Evolutionary conservation across 2,113 vertebrate species (phyloP), one percentile per base, ranked within the genome.

Genomic region (Chamaetylas fuelleborni): DNA sequence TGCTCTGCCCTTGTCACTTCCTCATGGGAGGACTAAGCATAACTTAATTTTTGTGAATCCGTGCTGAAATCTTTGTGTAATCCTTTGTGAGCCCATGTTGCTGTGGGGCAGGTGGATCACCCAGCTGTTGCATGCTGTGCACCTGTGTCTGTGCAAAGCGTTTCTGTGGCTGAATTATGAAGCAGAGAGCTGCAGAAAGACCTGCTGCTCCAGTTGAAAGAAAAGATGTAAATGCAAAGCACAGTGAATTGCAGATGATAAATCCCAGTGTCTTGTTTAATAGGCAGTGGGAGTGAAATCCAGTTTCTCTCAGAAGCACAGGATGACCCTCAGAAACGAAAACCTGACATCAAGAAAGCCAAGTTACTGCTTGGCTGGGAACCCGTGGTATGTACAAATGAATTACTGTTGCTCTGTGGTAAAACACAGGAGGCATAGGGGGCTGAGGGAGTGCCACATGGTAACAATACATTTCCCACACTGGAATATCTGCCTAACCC

Each of bases 291-390:
- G 45, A 99, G 99, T 97, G 98, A 99, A 97, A 99, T 99, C 97
- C 98, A 99, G 97, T 99, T 99, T 98, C 99, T 99, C 53, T 99
- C 99, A 7, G 99, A 99, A 98, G 99, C 99, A 33, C 99, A 99
- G 89, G 99, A 99, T 82, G 99, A 99, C 95, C 99, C 99, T 31
- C 99, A 99, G 97, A 99, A 99, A 96, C 98, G 99, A 95, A 98
- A 99, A 94, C 99, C 99, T 12, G 99, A 99, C 94, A 99, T 99
- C 96, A 98, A 96, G 69, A 99, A 99, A 97, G 99, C 99, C 36
- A 99, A 99, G 90, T 97, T 98, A 96, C 81, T 99, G 97, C 98
- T 99, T 45, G 99, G 99, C 56, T 99, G 99, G 99, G 99, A 99
- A 76, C 99, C 99, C 3, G 99, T 99, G 99, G 99, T 99, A 98